Base-by-base conservation (phyloP, 2,888 invertebrate genomes). In the Odontocolon sp. region DNA sequence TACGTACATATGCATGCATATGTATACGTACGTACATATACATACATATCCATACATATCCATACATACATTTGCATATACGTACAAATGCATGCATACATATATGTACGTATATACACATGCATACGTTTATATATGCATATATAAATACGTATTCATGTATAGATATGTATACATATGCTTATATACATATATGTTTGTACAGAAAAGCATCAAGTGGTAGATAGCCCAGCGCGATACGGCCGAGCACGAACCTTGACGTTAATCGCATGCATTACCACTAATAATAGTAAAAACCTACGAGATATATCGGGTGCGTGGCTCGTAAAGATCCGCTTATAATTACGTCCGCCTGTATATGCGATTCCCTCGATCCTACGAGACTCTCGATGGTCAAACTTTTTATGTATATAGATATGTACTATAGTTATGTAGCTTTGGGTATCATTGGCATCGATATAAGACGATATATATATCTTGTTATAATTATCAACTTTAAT, bases 191-290 rank as follows among this genome's bases (percentile, higher is more conserved):
- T 63, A 54, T 9, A 28, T 50, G 50, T 16, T 50, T 21, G n/a
- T 50, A 50, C n/a, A 59, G 38, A 42, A 28, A 72, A 70, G 74
- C 78, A 80, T 83, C 80, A 79, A 81, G 76, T 79, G 56, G 68
- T 56, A 23, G 61, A 70, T 63, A 67, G 70, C 57, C 74, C 69
- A 38, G 57, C 66, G 79, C 70, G 77, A 67, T 67, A 67, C 63
- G 80, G 82, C 81, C 80, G 81, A 76, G 82, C 85, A 84, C 84
- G 84, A 85, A 84, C 86, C 87, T 86, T 84, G 84, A 86, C 87
- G 86, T 82, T 87, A 87, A 87, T 87, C 83, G 84, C 85, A 86
- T 87, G 85, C 85, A 87, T 87, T 87, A 87, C 83, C 81, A 84
- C 84, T 86, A 85, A 86, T 84, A 86, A 86, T 85, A 84, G 81